phyloP scores from a whole-genome alignment of 2,888 invertebrate genomes.

The Clitarchus hookeri region DNA sequence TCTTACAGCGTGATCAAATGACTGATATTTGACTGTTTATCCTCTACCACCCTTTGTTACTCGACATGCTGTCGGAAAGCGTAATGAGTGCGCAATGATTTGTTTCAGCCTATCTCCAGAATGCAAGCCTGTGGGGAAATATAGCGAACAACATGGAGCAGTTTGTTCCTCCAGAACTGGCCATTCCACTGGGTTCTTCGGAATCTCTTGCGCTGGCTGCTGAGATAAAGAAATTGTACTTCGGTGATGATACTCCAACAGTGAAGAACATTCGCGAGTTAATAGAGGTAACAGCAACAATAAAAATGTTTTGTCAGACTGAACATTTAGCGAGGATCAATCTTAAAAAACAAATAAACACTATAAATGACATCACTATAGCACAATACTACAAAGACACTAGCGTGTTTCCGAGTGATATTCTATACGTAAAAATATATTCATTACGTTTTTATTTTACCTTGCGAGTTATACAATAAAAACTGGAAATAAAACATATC shows the following conservation, averaged over 20 bases:
- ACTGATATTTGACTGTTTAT: too few relatives aligned
- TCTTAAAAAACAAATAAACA: too few relatives aligned
- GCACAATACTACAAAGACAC: too few relatives aligned
- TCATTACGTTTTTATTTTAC: too few relatives aligned
- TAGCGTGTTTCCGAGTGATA: too few relatives aligned
- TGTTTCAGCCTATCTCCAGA: neutral
- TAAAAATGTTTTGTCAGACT: too few relatives aligned
- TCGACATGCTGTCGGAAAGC: neutral
- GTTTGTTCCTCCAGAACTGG: neutral
- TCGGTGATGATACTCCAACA: neutral
- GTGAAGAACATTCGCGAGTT: neutral
- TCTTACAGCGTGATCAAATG: too few relatives aligned
- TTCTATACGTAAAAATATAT: too few relatives aligned
- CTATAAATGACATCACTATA: too few relatives aligned
- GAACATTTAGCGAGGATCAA: too few relatives aligned
- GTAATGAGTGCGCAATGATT: neutral
- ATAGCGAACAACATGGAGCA: neutral
- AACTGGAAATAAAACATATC: too few relatives aligned
- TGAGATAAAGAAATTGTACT: neutral
- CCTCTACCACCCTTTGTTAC: neutral
- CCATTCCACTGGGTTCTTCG: neutral
- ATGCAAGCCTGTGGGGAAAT: neutral
- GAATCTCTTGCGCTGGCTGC: neutral
- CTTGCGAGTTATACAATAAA: too few relatives aligned
- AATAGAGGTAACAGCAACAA: neutral